Percentiles rank a stretch among this genome's conserved stretches.
phyloP scores from a whole-genome alignment of 2,888 invertebrate genomes.

The Spodoptera littoralis region DNA sequence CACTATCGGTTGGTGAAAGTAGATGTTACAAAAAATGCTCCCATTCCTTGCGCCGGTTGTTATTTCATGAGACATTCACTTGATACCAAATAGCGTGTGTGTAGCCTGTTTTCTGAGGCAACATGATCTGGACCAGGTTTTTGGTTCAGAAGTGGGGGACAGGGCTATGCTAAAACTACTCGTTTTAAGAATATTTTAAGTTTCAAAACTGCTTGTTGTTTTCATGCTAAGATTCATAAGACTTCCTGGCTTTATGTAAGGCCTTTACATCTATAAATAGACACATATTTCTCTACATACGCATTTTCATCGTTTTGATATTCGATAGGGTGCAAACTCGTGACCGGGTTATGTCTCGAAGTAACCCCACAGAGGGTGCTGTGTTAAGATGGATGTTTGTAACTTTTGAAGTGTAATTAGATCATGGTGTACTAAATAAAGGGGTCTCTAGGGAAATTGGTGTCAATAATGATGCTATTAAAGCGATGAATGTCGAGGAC shows the following conservation, averaged over 20 bases:
- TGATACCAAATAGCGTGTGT: constrained; percentile 60
- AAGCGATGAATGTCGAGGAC: neutral
- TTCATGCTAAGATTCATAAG: constrained; percentile 1
- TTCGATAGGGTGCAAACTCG: constrained; percentile 19
- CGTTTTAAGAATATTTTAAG: neutral
- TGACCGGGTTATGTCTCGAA: constrained; percentile 22
- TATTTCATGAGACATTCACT: constrained; percentile 87
- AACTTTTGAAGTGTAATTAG: constrained; percentile 22
- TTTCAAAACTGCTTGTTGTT: neutral
- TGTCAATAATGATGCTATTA: neutral
- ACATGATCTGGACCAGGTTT: constrained; percentile 51
- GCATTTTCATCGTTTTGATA: constrained; percentile 14
- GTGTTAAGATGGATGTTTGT: constrained; percentile 11
- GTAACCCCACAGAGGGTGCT: constrained; percentile 1
- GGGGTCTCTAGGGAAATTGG: neutral
- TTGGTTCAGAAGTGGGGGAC: constrained; percentile 20
- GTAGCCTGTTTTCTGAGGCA: constrained; percentile 56
- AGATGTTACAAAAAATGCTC: constrained; percentile 88
- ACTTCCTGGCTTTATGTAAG: too few relatives aligned
- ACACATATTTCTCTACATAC: neutral
- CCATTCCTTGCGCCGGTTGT: constrained; percentile 84
- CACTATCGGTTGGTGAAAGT: constrained; percentile 87
- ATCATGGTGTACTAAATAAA: constrained; percentile 6
- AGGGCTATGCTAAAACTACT: neutral
- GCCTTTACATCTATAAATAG: too few relatives aligned